Evolutionary conservation across 2,888 invertebrate species (phyloP).

Genomic region (Luperina testacea): DNA sequence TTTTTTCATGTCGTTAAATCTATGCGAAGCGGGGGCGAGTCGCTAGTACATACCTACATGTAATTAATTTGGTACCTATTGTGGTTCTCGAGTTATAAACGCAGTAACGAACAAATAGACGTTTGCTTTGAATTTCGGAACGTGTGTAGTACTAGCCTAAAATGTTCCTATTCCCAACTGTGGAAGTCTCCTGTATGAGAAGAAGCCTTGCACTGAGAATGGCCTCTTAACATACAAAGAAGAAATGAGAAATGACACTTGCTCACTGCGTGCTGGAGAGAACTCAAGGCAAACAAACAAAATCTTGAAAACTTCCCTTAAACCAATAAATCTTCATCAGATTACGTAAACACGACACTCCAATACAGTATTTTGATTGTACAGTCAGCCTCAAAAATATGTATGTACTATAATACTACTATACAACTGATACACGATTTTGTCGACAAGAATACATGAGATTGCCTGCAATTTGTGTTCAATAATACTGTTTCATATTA

Average conservation of each 20-base stretch:
- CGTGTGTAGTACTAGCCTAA: background rate
- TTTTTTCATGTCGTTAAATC: no score
- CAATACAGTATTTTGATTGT: conserved; percentile 12
- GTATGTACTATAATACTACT: background rate
- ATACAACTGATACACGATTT: background rate
- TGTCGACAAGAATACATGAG: background rate
- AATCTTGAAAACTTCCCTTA: conserved; percentile 3
- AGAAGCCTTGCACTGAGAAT: background rate
- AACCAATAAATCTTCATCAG: conserved; percentile 23
- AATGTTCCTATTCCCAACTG: background rate
- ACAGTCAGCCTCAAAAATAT: background rate
- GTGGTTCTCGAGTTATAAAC: background rate
- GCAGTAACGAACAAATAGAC: background rate
- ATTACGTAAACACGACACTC: conserved; percentile 28
- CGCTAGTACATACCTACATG: background rate
- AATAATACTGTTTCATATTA: background rate
- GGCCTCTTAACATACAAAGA: background rate
- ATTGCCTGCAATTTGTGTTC: background rate
- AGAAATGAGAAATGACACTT: background rate
- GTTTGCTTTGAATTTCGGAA: background rate
- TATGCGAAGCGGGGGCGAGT: no score
- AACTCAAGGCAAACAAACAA: conserved; percentile 10
- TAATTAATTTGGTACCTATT: background rate
- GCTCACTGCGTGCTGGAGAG: background rate
- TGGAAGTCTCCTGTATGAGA: background rate